phyloP scores from a whole-genome alignment of 2,797 vertebrate species.

The Eospalax fontanierii region DNA sequence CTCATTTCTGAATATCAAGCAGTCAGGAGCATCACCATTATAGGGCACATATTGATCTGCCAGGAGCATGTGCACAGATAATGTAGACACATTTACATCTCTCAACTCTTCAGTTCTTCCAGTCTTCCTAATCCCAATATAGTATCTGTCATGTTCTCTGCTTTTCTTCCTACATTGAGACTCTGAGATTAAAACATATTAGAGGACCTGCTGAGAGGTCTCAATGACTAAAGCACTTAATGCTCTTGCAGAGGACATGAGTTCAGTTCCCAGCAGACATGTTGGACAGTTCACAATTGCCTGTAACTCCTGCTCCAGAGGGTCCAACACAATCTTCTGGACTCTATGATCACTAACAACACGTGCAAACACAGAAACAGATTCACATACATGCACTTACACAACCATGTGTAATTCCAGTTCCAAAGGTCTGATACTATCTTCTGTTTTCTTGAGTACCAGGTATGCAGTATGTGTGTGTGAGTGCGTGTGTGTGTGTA shows the following conservation, averaged over 20 bases:
- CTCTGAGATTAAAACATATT: neutral
- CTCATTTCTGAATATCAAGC: conserved; percentile 40
- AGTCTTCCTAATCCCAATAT: neutral
- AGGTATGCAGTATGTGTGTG: too few species aligned
- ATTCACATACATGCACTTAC: too few species aligned
- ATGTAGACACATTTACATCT: neutral
- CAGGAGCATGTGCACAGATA: neutral
- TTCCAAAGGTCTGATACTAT: too few species aligned
- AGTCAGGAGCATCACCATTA: neutral
- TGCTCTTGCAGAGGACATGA: neutral
- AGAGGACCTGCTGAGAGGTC: neutral
- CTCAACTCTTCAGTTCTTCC: neutral
- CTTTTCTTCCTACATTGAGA: neutral
- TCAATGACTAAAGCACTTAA: neutral
- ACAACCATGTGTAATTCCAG: too few species aligned
- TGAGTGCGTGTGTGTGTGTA: too few species aligned
- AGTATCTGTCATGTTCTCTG: neutral
- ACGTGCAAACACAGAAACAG: too few species aligned
- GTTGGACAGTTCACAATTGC: too few species aligned
- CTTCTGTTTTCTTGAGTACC: too few species aligned
- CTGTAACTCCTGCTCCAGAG: too few species aligned
- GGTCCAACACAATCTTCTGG: too few species aligned
- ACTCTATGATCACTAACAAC: too few species aligned
- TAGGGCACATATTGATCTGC: neutral
- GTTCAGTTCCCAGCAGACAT: neutral